phyloP scores from a whole-genome alignment of 2,888 invertebrate genomes.

The Tholera decimalis region DNA sequence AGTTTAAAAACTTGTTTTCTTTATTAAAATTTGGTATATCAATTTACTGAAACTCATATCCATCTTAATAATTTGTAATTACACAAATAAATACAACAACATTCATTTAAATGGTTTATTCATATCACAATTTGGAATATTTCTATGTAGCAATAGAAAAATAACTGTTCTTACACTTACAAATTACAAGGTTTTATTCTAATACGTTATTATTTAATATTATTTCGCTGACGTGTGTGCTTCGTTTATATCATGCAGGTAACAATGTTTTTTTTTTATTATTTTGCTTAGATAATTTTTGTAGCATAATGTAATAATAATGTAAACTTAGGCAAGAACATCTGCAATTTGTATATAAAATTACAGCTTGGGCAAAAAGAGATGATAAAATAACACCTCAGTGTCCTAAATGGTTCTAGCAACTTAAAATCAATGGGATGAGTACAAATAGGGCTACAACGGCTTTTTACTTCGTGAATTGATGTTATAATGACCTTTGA shows the following conservation, averaged over 20 bases:
- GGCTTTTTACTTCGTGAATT: no score
- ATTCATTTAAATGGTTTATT: constrained; percentile 70
- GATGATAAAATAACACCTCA: neutral
- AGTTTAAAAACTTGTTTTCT: neutral
- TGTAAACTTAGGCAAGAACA: constrained; percentile 16
- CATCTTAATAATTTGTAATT: neutral
- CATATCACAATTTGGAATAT: constrained; percentile 77
- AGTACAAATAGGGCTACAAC: no score
- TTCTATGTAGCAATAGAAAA: constrained; percentile 71
- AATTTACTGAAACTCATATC: neutral
- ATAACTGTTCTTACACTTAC: constrained; percentile 63
- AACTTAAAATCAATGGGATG: no score
- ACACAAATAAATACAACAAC: neutral
- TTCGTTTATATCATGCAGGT: constrained; percentile 4
- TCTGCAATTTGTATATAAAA: neutral
- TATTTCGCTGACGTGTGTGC: constrained; percentile 3
- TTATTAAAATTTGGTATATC: neutral
- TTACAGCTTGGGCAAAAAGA: constrained; percentile 18
- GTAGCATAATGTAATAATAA: constrained; percentile 26
- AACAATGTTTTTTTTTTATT: neutral
- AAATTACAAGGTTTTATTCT: constrained; percentile 27
- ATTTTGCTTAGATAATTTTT: no score
- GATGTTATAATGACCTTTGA: no score
- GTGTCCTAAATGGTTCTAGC: neutral
- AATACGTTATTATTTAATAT: constrained; percentile 11